Base-by-base conservation (phyloP, 2,888 invertebrate species). In the Pachycephus smyrnensis region DNA sequence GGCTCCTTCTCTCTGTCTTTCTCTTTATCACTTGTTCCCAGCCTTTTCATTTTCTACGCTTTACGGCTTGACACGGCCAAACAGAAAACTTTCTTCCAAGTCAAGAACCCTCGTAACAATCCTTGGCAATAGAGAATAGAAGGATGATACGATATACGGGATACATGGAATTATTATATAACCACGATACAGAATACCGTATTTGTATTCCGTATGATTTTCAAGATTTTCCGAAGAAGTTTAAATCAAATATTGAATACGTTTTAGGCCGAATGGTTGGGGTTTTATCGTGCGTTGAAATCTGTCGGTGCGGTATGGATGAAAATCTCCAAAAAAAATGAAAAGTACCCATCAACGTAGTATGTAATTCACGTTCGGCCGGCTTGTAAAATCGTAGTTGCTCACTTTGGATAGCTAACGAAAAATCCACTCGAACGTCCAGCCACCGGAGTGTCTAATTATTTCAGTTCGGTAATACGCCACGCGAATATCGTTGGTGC, bases 11-110 rank as follows among this genome's bases (percentile, higher is more conserved):
- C 11, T 36, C 69, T 76, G 69, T 33, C 80, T 35, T 35, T 80
- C 75, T 79, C 80, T 77, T 79, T 76, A 76, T 74, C 76, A 80
- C 76, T 78, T 75, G 75, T 75, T 77, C n/a, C 69, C 32, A 12
- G 33, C 30, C 35, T 33, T 30, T 73, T 33, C 76, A 79, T 73
- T 78, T 69, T 80, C 80, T 80, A 33, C 33, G 71, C 71, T 12
- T 71, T 31, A 71, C 71, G 71, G 31, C 31, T 31, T 71, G 9
- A 30, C 71, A 23, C 71, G 71, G 32, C 2, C 9, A 71, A 71
- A 71, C 12, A 31, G 71, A 23, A 71, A 71, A 31, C 12, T 71
- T 71, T 71, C 71, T 11, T 33, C 23, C 9, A 55, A 55, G 55
- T 55, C 55, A 55, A 23, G 23, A 55, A 55, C 55, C 55, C 55